Evolutionary conservation across 1,140 invertebrate species (phyloP).

Genomic region (Neelides sp.): DNA sequence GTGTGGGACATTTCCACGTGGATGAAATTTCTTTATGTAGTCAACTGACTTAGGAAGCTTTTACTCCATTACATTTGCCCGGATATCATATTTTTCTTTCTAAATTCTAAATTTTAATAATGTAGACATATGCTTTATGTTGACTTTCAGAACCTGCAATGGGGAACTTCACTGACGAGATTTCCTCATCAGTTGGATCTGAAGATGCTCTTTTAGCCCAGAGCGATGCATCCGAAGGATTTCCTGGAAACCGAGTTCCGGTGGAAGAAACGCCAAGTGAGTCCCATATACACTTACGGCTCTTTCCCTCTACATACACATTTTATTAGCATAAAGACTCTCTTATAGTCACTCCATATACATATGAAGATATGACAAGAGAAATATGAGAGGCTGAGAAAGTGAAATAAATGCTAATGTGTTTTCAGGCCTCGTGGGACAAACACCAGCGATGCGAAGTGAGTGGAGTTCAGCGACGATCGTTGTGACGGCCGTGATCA

Average conservation of each 20-base stretch:
- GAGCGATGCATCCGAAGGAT: conserved; percentile 26
- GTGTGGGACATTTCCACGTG: no score
- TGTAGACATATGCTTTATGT: conserved; percentile 30
- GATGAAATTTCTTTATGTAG: no score
- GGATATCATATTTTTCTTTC: no score
- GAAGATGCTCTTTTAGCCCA: conserved; percentile 22
- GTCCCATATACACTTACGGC: not conserved
- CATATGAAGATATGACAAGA: no score
- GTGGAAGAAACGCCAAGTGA: conserved; percentile 20
- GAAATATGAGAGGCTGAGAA: no score
- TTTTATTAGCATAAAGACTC: no score
- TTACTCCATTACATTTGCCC: no score
- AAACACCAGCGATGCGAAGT: not conserved
- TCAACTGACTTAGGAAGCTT: no score
- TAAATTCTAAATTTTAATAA: no score
- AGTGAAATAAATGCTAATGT: no score
- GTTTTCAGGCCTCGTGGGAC: not conserved
- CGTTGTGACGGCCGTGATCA: conserved; percentile 29
- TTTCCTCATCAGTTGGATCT: conserved; percentile 20
- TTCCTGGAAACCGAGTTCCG: conserved; percentile 10
- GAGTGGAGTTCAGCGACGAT: conserved; percentile 28
- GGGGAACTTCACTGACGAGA: conserved; percentile 37
- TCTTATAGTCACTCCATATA: no score
- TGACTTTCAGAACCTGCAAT: conserved; percentile 33
- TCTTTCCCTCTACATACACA: no score